Conservation (phyloP, 2,888 invertebrate genomes). For the Pinctada fucata region DNA sequence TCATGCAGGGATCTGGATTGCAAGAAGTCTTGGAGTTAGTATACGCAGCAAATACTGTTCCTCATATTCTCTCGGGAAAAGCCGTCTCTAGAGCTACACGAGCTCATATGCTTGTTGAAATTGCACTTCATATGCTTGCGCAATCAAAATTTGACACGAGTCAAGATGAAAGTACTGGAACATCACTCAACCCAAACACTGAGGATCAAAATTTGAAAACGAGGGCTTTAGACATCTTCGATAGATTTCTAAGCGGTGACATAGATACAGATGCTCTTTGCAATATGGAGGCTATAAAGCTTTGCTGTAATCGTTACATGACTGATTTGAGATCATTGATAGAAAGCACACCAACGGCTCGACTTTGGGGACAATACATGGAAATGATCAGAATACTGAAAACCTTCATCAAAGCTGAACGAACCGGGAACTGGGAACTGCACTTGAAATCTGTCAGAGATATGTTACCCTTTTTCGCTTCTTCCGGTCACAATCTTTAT, state of each 20-base stretch:
- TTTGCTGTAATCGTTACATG: too few relatives aligned
- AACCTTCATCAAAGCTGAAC: slow-evolving; percentile 47
- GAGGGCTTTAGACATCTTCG: too few relatives aligned
- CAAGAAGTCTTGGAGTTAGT: slow-evolving; percentile 49
- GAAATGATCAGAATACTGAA: slow-evolving; percentile 38
- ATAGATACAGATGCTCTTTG: too few relatives aligned
- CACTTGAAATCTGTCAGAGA: slow-evolving; percentile 43
- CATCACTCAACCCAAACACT: too few relatives aligned
- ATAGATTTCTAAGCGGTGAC: too few relatives aligned
- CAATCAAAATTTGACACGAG: too few relatives aligned
- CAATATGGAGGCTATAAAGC: too few relatives aligned
- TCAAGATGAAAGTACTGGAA: too few relatives aligned
- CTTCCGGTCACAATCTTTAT: slow-evolving; percentile 70
- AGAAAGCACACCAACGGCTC: slow-evolving; percentile 18
- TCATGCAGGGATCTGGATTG: slow-evolving; percentile 51
- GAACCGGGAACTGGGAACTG: slow-evolving; percentile 54
- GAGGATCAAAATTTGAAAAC: too few relatives aligned
- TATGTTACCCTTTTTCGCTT: slow-evolving; percentile 57
- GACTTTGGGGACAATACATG: slow-evolving; percentile 38
- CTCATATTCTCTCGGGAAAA: slow-evolving; percentile 53
- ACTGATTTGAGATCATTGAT: too few relatives aligned
- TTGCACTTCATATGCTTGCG: too few relatives aligned
- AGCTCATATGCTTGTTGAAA: slow-evolving; percentile 42
- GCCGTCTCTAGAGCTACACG: slow-evolving; percentile 46
- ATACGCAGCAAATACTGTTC: slow-evolving; percentile 48